phyloP scores from a whole-genome alignment of 2,113 vertebrate genomes.

The Gasterosteus nipponicus region DNA sequence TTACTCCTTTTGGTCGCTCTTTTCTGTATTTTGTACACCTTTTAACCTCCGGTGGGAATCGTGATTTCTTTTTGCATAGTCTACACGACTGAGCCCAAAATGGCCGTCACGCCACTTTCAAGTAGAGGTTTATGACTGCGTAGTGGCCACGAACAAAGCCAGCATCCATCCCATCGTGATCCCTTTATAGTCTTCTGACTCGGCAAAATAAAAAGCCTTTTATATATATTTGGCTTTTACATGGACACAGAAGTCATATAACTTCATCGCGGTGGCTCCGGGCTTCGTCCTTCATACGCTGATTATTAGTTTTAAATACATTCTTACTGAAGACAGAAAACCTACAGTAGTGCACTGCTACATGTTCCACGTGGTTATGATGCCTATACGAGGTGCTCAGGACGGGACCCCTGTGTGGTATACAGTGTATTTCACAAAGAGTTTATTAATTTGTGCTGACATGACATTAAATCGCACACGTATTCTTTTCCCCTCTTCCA shows the following conservation, averaged over 20 bases:
- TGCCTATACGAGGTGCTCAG: conserved; percentile 79
- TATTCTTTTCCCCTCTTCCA: conserved; percentile 34
- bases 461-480: conserved; percentile 57
- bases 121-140: background rate
- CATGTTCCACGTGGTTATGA: conserved; percentile 67
- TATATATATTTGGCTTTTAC: conserved; percentile 24
- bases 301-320: conserved; percentile 60
- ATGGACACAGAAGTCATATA: conserved; percentile 41
- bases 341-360: conserved; percentile 76
- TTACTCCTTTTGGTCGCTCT: background rate
- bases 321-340: conserved; percentile 73
- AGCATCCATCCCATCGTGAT: conserved; percentile 14
- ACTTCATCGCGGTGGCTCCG: conserved; percentile 20
- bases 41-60: conserved; percentile 1
- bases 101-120: background rate
- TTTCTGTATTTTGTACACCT: background rate
- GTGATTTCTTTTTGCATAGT: conserved; percentile 54
- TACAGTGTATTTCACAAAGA: conserved; percentile 71
- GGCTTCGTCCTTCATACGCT: conserved; percentile 50
- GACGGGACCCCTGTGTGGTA: conserved; percentile 70
- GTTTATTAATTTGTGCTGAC: conserved; percentile 71
- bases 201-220: conserved; percentile 12
- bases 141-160: background rate
- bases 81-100: conserved; percentile 1
- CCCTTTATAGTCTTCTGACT: conserved; percentile 51